These are phyloP conservation scores for Hormaphis cornu DNA, from an alignment of 1,140 invertebrate species.

Conservation along the genomic window DNA sequence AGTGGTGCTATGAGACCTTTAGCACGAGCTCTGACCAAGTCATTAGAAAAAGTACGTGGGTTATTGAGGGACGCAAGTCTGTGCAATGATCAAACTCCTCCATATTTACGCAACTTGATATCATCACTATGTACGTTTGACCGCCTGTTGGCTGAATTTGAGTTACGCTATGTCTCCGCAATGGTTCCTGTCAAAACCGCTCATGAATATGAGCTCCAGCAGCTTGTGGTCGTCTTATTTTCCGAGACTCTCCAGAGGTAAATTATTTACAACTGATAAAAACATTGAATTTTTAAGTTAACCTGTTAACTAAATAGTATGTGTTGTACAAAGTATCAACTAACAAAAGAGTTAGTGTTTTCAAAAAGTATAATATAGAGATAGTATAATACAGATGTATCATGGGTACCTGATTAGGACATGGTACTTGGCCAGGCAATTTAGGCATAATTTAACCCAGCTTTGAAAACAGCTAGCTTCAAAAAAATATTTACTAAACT, in stretches of 20 bases:
- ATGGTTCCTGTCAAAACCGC: constrained; percentile 98
- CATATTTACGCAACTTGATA: constrained; percentile 40
- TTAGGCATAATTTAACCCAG: too few relatives aligned
- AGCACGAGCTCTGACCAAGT: constrained; percentile 88
- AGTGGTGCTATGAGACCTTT: constrained; percentile 93
- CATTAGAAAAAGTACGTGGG: constrained; percentile 82
- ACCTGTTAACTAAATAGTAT: too few relatives aligned
- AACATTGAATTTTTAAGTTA: too few relatives aligned
- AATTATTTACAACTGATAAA: too few relatives aligned
- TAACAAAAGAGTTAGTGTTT: too few relatives aligned
- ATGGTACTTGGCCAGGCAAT: too few relatives aligned
- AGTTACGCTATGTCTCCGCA: constrained; percentile 93
- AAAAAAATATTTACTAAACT: too few relatives aligned
- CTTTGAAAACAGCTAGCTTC: too few relatives aligned
- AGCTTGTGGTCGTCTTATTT: constrained; percentile 91
- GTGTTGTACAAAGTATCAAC: too few relatives aligned
- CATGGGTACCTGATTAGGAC: too few relatives aligned
- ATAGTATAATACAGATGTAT: too few relatives aligned
- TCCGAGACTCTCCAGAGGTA: constrained; percentile 83
- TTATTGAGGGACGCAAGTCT: constrained; percentile 76
- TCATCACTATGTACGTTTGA: constrained; percentile 43
- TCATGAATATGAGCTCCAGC: constrained; percentile 92
- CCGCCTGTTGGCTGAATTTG: constrained; percentile 90
- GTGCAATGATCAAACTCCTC: constrained; percentile 29
- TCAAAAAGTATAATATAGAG: too few relatives aligned